phyloP scores from a whole-genome alignment of 2,113 vertebrate species.

The Benthochromis sp. region DNA sequence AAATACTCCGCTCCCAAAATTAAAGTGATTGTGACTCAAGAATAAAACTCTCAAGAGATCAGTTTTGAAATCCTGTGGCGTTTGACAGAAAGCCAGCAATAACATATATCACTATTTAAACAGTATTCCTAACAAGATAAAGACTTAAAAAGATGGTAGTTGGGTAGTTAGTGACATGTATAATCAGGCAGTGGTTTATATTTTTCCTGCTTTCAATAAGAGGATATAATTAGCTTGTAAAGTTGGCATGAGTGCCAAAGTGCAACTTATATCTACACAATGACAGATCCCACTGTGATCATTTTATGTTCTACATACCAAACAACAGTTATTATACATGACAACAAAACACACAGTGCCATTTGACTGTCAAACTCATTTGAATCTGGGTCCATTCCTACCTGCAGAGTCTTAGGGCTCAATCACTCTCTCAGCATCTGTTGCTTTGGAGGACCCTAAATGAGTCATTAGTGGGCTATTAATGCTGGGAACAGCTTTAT shows the following conservation, averaged over 20 bases:
- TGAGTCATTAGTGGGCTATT: conserved; percentile 30
- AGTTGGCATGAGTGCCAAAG: not conserved
- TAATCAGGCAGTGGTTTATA: not conserved
- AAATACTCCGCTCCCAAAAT: not conserved
- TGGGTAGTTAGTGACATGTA: not conserved
- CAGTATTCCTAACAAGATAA: not conserved
- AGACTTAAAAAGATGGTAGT: not conserved
- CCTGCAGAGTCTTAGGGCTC: not conserved
- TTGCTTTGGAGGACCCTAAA: not conserved
- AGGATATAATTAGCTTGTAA: not conserved
- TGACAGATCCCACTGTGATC: not conserved
- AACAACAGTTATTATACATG: not conserved
- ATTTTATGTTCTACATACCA: not conserved
- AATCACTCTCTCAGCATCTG: not conserved
- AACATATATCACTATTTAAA: not conserved
- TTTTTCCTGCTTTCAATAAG: not conserved
- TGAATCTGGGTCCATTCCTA: not conserved
- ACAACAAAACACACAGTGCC: not conserved
- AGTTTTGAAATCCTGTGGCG: not conserved
- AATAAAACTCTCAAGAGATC: not conserved
- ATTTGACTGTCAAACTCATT: not conserved
- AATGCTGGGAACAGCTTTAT: conserved; percentile 24
- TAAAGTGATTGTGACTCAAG: not conserved
- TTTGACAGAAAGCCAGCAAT: not conserved
- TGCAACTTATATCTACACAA: not conserved